These are phyloP conservation scores for Portevinia maculata DNA, from an alignment of 2,888 invertebrate genomes.

Conservation along the genomic window DNA sequence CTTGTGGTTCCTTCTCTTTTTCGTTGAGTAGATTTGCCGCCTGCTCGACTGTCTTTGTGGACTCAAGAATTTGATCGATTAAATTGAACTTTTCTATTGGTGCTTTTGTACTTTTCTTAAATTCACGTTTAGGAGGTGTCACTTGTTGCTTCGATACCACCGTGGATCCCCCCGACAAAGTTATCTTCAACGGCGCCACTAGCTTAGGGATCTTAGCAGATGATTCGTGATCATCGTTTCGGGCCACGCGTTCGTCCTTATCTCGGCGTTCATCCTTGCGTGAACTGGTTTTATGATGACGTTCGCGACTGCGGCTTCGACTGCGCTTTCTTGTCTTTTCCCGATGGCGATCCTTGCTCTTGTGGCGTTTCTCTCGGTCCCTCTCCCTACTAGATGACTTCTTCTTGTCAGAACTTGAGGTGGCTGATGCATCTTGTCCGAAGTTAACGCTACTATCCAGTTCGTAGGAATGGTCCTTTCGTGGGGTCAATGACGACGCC, in stretches of 20 bases:
- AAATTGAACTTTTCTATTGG: slow-evolving; percentile 78
- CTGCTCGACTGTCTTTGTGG: slow-evolving; percentile 81
- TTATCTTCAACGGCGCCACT: slow-evolving; percentile 10
- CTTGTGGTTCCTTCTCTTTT: slow-evolving; percentile 70
- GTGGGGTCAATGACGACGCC: slow-evolving; percentile 60
- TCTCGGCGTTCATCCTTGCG: slow-evolving; percentile 76
- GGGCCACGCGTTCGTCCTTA: slow-evolving; percentile 73
- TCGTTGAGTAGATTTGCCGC: slow-evolving; percentile 79
- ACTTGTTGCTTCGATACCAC: background rate
- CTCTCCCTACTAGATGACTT: slow-evolving; percentile 74
- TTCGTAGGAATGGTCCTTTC: slow-evolving; percentile 33
- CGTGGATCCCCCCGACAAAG: slow-evolving; percentile 1
- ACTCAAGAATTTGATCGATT: slow-evolving; percentile 82
- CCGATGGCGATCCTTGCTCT: slow-evolving; percentile 79
- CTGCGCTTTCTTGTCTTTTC: slow-evolving; percentile 79
- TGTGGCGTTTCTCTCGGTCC: slow-evolving; percentile 78
- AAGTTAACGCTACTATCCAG: slow-evolving; percentile 12
- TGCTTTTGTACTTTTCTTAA: slow-evolving; percentile 75
- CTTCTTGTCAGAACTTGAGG: slow-evolving; percentile 62
- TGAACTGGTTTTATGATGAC: slow-evolving; percentile 77
- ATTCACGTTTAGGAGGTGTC: slow-evolving; percentile 56
- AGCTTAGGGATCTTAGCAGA: slow-evolving; percentile 15
- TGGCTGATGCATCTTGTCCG: slow-evolving; percentile 30
- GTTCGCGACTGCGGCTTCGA: slow-evolving; percentile 79
- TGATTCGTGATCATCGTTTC: slow-evolving; percentile 45